Percentiles rank a stretch among this genome's conserved stretches.
phyloP scores from a whole-genome alignment of 1,140 invertebrate species.

The Ooceraea biroi region DNA sequence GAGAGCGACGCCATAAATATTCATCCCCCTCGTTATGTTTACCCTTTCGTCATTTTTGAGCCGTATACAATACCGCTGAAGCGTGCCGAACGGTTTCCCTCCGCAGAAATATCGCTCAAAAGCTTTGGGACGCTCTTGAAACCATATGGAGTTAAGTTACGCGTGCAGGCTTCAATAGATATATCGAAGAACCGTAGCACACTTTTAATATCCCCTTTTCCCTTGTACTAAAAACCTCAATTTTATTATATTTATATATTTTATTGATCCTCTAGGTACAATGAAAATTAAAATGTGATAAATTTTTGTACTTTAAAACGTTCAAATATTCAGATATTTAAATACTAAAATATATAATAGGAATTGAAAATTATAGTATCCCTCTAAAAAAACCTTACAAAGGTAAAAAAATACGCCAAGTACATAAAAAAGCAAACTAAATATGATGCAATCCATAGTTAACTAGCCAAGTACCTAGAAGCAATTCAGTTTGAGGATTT shows the following conservation, averaged over 20 bases:
- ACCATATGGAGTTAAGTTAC: conserved; percentile 39
- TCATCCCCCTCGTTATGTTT: conserved; percentile 77
- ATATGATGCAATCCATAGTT: too few species aligned
- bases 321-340: too few species aligned
- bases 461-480: too few species aligned
- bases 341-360: background rate
- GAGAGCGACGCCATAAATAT: conserved; percentile 74
- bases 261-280: background rate
- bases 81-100: conserved; percentile 59
- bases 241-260: background rate
- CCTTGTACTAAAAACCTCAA: background rate
- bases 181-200: background rate
- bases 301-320: background rate
- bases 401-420: too few species aligned
- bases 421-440: too few species aligned
- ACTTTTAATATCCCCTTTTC: background rate
- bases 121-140: conserved; percentile 53
- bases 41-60: conserved; percentile 73
- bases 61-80: conserved; percentile 58
- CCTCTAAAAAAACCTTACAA: too few species aligned
- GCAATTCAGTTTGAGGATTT: too few species aligned
- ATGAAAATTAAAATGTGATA: background rate
- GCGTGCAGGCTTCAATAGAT: conserved; percentile 42
- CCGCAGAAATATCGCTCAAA: conserved; percentile 59
- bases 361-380: too few species aligned